Evolutionary conservation across 1,140 invertebrate genomes (phyloP), one percentile per base, ranked within the genome.

Genomic region (Chrysoperla carnea): DNA sequence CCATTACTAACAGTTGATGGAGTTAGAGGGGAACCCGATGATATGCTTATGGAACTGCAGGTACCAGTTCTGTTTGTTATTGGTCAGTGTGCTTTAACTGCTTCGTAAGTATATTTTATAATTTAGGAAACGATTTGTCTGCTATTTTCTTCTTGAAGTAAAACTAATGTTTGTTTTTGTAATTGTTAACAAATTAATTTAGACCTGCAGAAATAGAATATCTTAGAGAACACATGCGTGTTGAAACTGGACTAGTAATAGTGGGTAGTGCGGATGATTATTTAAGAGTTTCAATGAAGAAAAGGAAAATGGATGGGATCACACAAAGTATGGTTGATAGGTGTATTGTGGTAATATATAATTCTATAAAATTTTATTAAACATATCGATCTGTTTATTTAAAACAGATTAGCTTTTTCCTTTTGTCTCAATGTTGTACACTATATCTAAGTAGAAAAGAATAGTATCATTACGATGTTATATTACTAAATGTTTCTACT

Each of bases 281-380:
- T 39, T 62, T 91, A 2, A 64, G 82, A 40, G 69, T 91, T 42
- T 72, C 67, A 6, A 76, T 77, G 35, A 64, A 68, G 3, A 83
- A 85, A 53, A 75, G 80, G 41, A 69, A 75, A 47, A 60, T 66
- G 5, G 79, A 87, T 46, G 73, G 76, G 29, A 72, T 90, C 12
- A 90, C 84, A 0, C 86, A 91, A 54, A 67, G 70, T 23, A 81
- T 87, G 67, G 81, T 88, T 1, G 86, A 91, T 56, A 64, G 78
- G 35, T 80, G 76, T 56, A 76, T 92, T 41, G 56, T 81, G 46
- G 73, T 72, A 55, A 57, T 61, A 60, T 23, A n/a, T n/a, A n/a
- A 43, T 38, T 42, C 14, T 14, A 39, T n/a, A n/a, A n/a, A n/a
- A n/a, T n/a, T n/a, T n/a, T n/a, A n/a, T n/a, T n/a, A n/a, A n/a